A percentile compares a stretch with the other conserved stretches of the same genome.
phyloP scores from a whole-genome alignment of 1,140 invertebrate species.

The Procambarus virginalis region DNA sequence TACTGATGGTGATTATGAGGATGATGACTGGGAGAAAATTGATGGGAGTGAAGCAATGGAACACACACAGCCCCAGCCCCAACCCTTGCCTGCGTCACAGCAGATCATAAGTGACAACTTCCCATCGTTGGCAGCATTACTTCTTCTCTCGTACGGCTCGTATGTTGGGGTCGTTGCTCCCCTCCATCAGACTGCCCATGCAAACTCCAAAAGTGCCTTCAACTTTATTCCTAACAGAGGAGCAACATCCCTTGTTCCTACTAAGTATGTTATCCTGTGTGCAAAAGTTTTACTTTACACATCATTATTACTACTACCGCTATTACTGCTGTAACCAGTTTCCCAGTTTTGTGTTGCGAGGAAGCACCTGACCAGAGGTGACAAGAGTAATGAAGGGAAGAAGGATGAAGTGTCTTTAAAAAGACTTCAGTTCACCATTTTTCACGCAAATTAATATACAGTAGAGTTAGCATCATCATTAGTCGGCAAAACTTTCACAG shows the following conservation, averaged over 20 bases:
- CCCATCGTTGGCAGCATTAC: conserved; percentile 42
- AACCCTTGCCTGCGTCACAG: conserved; percentile 7
- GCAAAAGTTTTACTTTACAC: too few species aligned
- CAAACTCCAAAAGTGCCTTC: conserved; percentile 49
- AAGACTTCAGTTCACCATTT: too few species aligned
- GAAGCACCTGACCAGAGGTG: too few species aligned
- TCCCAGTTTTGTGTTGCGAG: too few species aligned
- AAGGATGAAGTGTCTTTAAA: too few species aligned
- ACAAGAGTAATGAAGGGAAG: too few species aligned
- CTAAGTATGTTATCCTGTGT: conserved; percentile 45
- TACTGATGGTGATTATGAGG: conserved; percentile 15
- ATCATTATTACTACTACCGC: too few species aligned
- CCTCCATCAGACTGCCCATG: conserved; percentile 57
- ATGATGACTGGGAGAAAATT: conserved; percentile 47
- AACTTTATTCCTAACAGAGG: conserved; percentile 68
- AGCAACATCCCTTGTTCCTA: conserved; percentile 64
- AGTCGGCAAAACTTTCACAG: too few species aligned
- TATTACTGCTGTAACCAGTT: too few species aligned
- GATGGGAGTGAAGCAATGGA: conserved; percentile 12
- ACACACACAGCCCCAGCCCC: background rate
- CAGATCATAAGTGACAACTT: conserved; percentile 55
- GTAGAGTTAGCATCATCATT: too few species aligned
- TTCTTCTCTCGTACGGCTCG: conserved; percentile 62
- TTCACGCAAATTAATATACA: too few species aligned
- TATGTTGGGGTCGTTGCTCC: conserved; percentile 66